Base-by-base conservation (phyloP, 53 echinoderm and acorn worm species). In the Astropecten irregularis region DNA sequence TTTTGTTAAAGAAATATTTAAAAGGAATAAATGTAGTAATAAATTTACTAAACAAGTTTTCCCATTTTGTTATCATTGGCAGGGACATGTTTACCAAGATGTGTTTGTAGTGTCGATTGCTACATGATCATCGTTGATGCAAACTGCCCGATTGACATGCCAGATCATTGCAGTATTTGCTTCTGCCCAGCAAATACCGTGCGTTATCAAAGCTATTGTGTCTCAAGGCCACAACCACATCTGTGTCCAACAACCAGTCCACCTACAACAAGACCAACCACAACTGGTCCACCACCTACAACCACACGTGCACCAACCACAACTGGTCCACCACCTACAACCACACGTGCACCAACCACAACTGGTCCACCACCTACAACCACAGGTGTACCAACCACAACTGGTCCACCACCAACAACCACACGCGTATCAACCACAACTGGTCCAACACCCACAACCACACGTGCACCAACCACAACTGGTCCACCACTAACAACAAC, bases 161-260 rank as follows among this genome's bases (percentile, higher is more conserved):
- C 22, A 5, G 18, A 8, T 9, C 9, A 21, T 54, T 21, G 22
- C 5, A n/a, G 47, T 9, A 46, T 9, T 46, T 14, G 20, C 53
- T 4, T 53, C 20, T n/a, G n/a, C n/a, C n/a, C n/a, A n/a, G n/a
- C n/a, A n/a, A n/a, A n/a, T n/a, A n/a, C n/a, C n/a, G n/a, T n/a
- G n/a, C n/a, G n/a, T n/a, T n/a, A n/a, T 18, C 15, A 53, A 11
- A 53, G 4, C n/a, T 4, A 4, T 18, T 19, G 9, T 35, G 33
- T 35, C 23, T 5, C 10, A 14, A 4, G 26, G 15, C 63, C 31
- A 35, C 18, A 32, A 35, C 63, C 35, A n/a, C n/a, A n/a, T n/a
- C n/a, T n/a, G n/a, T n/a, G n/a, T n/a, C 63, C 63, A 63, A 63
- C 63, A 34, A 63, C 63, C 15, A 34, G 33, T 35, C 33, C 42